phyloP scores from a whole-genome alignment of 2,888 invertebrate species.

The Saturnia pavonia region DNA sequence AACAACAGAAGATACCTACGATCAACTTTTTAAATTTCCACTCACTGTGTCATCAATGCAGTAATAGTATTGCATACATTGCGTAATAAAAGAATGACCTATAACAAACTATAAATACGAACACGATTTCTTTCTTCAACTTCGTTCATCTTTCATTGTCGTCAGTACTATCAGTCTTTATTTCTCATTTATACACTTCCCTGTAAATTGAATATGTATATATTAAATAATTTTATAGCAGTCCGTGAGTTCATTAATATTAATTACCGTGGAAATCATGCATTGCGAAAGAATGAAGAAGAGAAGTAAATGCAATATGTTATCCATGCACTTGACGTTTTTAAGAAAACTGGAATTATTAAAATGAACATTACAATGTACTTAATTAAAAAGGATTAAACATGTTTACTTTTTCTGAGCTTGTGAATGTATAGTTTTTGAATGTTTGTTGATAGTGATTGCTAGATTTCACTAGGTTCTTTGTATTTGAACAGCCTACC shows the following conservation, averaged over 20 bases:
- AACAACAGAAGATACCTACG: not conserved
- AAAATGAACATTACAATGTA: no score
- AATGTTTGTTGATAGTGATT: not conserved
- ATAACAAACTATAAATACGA: slow-evolving; percentile 4
- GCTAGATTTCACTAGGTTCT: not conserved
- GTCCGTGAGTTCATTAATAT: not conserved
- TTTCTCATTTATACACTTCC: not conserved
- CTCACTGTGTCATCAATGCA: not conserved
- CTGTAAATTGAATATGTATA: not conserved
- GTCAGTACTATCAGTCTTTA: not conserved
- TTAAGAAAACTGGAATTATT: no score
- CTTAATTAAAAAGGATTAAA: no score
- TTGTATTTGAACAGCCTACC: not conserved
- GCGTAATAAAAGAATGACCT: slow-evolving; percentile 4
- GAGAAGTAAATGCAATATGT: not conserved
- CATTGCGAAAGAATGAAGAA: not conserved
- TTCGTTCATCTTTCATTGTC: not conserved
- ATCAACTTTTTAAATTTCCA: not conserved
- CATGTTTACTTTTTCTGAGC: no score
- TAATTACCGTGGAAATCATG: not conserved
- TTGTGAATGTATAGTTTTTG: no score
- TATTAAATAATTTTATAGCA: not conserved
- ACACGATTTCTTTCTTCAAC: not conserved
- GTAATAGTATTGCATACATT: slow-evolving; percentile 3
- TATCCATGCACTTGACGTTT: no score